phyloP scores from a whole-genome alignment of 92 coral and sea anemone species.

The Porites lobata region DNA sequence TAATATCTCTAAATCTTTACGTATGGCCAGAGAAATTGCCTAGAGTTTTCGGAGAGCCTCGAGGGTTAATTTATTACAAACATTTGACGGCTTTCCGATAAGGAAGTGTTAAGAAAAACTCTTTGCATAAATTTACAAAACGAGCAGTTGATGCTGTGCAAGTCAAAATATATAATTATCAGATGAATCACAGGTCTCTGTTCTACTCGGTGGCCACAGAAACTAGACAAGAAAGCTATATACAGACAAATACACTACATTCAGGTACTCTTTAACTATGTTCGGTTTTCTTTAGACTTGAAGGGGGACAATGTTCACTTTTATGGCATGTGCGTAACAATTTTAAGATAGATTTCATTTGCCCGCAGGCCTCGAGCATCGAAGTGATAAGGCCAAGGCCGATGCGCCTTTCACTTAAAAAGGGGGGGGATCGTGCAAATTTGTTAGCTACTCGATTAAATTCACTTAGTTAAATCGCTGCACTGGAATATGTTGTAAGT shows the following conservation, averaged over 20 bases:
- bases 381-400: neutral
- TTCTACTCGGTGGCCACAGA: constrained; percentile 4
- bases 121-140: constrained; percentile 48
- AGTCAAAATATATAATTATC: constrained; percentile 43
- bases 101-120: constrained; percentile 44
- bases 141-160: constrained; percentile 22
- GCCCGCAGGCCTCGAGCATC: neutral
- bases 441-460: neutral
- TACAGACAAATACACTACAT: neutral
- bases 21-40: constrained; percentile 22
- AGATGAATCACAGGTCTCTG: neutral
- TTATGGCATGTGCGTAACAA: neutral
- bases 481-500: neutral
- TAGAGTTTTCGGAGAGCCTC: constrained; percentile 9
- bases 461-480: constrained; percentile 11
- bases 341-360: neutral
- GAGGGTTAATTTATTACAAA: constrained; percentile 40
- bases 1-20: constrained; percentile 12
- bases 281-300: neutral
- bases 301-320: neutral
- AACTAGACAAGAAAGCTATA: constrained; percentile 18
- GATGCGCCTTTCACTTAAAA: neutral
- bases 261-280: neutral
- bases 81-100: constrained; percentile 44
- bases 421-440: neutral